A percentile compares a stretch with the other conserved stretches of the same genome.
phyloP scores from a whole-genome alignment of 2,888 invertebrate species.

The Drosophila macrospina region DNA sequence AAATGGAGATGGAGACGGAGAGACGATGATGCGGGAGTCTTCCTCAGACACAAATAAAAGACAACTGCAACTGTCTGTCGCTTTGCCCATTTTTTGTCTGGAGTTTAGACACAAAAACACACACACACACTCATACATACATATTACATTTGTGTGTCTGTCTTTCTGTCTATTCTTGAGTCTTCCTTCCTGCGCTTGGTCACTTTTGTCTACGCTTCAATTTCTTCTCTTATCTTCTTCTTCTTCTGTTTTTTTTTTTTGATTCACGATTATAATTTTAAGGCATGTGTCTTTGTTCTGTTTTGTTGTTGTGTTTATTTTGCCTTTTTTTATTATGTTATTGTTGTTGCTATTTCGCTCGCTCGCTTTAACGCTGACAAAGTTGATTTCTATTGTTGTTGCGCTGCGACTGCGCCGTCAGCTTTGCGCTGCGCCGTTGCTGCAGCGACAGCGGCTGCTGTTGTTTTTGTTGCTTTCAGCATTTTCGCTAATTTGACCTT shows the following conservation, averaged over 20 bases:
- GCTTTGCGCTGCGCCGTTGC: conserved; percentile 19
- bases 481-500: conserved; percentile 84
- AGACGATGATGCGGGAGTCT: not conserved
- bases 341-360: conserved; percentile 35
- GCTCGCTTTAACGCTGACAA: conserved; percentile 66
- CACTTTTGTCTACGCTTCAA: conserved; percentile 68
- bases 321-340: conserved; percentile 24
- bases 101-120: conserved; percentile 10
- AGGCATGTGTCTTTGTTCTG: conserved; percentile 22
- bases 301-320: conserved; percentile 26
- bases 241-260: conserved; percentile 22
- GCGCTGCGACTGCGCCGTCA: conserved; percentile 60
- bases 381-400: conserved; percentile 78
- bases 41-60: conserved; percentile 39
- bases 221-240: conserved; percentile 22
- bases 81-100: conserved; percentile 1
- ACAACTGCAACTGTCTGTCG: conserved; percentile 45
- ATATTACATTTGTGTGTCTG: not conserved
- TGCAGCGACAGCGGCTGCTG: conserved; percentile 9
- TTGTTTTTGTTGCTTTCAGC: conserved; percentile 40
- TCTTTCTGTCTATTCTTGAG: conserved; percentile 32
- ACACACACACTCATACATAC: not conserved
- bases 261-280: conserved; percentile 32
- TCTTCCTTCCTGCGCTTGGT: conserved; percentile 18
- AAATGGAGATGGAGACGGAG: no score